Evolutionary conservation across 2,113 vertebrate genomes (phyloP), one percentile per base, ranked within the genome.

Genomic region (Tor tambroides): DNA sequence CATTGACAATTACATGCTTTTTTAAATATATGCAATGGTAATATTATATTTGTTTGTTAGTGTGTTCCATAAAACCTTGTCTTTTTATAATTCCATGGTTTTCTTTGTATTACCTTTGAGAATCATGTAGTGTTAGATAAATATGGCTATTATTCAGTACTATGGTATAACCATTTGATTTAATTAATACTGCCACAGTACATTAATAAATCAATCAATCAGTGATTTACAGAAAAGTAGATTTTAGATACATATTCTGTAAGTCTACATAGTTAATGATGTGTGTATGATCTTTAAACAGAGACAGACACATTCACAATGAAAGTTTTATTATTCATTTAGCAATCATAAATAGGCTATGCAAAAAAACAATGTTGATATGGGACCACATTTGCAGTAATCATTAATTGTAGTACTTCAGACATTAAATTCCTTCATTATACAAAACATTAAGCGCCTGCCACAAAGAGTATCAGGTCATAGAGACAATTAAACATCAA

Each of bases 371-470:
- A 49, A 32, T 30, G 3, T 46, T 17, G 15, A 21, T 65, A 11
- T 38, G 59, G 65, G 38, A 46, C 12, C 8, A 46, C 15, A 30
- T 28, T 28, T 67, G 4, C 38, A 81, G 0, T 3, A 81, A 67
- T 67, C 17, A 65, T 10, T 43, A 21, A 28, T 19, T 26, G 21
- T 5, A 28, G n/a, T 14, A 9, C 80, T 82, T 82, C 80, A 82
- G 15, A 82, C 30, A 35, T 81, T 21, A n/a, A 46, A 30, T 51
- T 83, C 80, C 80, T 83, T 83, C 80, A 83, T 69, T 67, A 46
- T 28, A 67, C 14, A 63, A 67, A 54, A 59, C 56, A n/a, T 0
- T 72, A 38, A 78, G 26, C 75, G 49, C 38, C 43, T 49, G 30
- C 17, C 41, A 3, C 10, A 35, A n/a, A 61, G 54, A 80, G 51